phyloP scores from a whole-genome alignment of 1,140 invertebrate genomes.

The Babylonia areolata region DNA sequence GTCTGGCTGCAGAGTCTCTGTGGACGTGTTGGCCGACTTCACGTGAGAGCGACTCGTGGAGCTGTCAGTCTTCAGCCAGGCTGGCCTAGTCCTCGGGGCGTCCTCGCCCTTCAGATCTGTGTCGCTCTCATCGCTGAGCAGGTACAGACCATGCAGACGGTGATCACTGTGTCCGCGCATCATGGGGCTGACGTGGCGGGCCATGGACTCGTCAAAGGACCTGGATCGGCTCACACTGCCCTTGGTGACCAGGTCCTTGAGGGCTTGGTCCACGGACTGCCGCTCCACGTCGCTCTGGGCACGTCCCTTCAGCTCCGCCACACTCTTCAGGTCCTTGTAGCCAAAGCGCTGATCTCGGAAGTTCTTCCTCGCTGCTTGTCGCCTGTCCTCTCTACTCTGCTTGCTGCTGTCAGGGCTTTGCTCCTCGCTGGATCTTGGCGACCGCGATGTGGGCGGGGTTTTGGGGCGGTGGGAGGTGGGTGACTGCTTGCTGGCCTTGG shows the following conservation, averaged over 20 bases:
- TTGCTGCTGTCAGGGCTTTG: constrained; percentile 34
- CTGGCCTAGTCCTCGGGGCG: constrained; percentile 47
- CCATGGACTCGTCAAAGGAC: constrained; percentile 68
- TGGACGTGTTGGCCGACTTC: constrained; percentile 71
- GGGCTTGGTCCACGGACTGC: constrained; percentile 64
- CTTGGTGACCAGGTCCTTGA: constrained; percentile 59
- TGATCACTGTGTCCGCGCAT: constrained; percentile 52
- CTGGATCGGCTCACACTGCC: constrained; percentile 69
- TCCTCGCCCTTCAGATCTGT: constrained; percentile 56
- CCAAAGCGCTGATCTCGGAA: constrained; percentile 67
- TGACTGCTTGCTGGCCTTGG: background rate
- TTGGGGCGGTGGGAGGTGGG: background rate
- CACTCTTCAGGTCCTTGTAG: constrained; percentile 54
- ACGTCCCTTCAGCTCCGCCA: constrained; percentile 46
- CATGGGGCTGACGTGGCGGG: constrained; percentile 52
- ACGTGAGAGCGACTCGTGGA: constrained; percentile 58
- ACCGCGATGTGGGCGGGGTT: background rate
- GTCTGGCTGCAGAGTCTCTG: constrained; percentile 67
- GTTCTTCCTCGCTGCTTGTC: constrained; percentile 65
- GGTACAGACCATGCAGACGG: constrained; percentile 60
- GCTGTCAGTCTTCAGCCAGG: constrained; percentile 65
- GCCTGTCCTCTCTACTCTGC: constrained; percentile 44
- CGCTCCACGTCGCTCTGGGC: constrained; percentile 69
- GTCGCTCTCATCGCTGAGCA: constrained; percentile 70
- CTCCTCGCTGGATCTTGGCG: background rate